phyloP scores from a whole-genome alignment of 2,888 invertebrate species.

The Macrophya annulata region DNA sequence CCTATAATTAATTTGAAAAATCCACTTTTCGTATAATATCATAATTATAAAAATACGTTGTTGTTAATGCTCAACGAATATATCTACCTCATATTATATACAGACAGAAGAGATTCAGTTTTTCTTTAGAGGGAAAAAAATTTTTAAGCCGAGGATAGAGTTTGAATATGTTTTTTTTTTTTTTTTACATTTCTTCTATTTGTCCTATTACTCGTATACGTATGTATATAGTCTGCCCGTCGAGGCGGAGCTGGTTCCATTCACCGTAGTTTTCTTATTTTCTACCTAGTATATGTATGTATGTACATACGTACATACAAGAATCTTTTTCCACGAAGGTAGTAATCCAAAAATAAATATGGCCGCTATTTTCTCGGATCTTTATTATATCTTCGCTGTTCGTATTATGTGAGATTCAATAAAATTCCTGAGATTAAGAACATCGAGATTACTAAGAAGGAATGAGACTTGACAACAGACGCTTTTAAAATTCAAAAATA shows the following conservation, averaged over 20 bases:
- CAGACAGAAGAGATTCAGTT: not conserved
- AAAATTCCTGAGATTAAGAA: not conserved
- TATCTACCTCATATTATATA: not conserved
- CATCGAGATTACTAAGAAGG: not conserved
- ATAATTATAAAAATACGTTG: not conserved
- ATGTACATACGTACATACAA: not conserved
- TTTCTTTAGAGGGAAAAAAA: not conserved
- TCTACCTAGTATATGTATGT: not conserved
- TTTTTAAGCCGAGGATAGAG: conserved; percentile 12
- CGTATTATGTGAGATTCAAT: not conserved
- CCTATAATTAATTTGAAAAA: not conserved
- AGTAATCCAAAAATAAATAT: conserved; percentile 17
- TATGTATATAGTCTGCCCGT: not conserved
- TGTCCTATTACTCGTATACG: conserved; percentile 26
- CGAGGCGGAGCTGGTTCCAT: not conserved
- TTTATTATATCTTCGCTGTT: not conserved
- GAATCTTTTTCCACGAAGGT: conserved; percentile 10
- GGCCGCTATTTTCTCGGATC: not conserved
- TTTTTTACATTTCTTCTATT: not conserved
- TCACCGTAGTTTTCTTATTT: conserved; percentile 17
- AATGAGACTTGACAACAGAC: not conserved
- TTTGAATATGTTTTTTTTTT: not conserved
- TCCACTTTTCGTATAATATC: not conserved
- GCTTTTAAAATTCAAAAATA: too few relatives aligned
- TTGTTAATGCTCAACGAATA: not conserved